A percentile compares a stretch with the other conserved stretches of the same genome.
These are phyloP conservation scores for Enteromius argenteus DNA, from an alignment of 2,797 vertebrate genomes.

Conservation along the genomic window DNA sequence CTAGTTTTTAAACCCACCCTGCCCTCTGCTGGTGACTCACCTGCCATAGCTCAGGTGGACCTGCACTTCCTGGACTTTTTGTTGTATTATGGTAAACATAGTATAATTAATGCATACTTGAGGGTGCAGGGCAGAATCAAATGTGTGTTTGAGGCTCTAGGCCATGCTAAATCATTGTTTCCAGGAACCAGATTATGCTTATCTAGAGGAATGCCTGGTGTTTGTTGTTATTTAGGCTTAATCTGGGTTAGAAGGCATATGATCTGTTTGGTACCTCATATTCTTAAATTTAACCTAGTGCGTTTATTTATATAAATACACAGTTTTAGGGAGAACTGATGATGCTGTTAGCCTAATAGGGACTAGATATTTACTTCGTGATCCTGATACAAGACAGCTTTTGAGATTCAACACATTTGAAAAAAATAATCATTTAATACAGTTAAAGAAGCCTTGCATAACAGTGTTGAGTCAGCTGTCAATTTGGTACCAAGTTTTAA, in stretches of 20 bases:
- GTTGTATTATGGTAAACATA: slow-evolving; percentile 59
- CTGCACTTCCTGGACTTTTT: slow-evolving; percentile 68
- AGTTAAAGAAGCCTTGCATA: neutral
- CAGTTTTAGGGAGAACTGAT: slow-evolving; percentile 10
- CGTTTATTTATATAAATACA: slow-evolving; percentile 16
- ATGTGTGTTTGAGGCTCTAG: slow-evolving; percentile 16
- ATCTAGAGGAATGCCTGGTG: slow-evolving; percentile 10
- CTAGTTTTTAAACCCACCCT: slow-evolving; percentile 30
- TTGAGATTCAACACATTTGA: neutral
- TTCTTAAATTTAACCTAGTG: slow-evolving; percentile 7
- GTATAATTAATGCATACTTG: slow-evolving; percentile 38
- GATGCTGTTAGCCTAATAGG: slow-evolving; percentile 36
- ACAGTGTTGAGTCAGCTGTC: slow-evolving; percentile 6
- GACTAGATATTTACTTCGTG: slow-evolving; percentile 27
- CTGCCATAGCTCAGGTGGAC: slow-evolving; percentile 59
- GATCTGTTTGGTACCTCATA: slow-evolving; percentile 18
- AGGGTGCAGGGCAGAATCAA: slow-evolving; percentile 10
- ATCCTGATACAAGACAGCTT: neutral
- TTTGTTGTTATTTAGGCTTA: slow-evolving; percentile 16
- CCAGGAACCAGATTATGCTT: slow-evolving; percentile 23
- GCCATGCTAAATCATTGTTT: slow-evolving; percentile 34
- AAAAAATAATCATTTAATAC: neutral
- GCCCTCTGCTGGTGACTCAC: slow-evolving; percentile 49
- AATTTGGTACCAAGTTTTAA: slow-evolving; percentile 14
- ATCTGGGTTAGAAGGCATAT: slow-evolving; percentile 21